Conservation (phyloP, 2,888 invertebrate genomes). For the Acronicta leporina region DNA sequence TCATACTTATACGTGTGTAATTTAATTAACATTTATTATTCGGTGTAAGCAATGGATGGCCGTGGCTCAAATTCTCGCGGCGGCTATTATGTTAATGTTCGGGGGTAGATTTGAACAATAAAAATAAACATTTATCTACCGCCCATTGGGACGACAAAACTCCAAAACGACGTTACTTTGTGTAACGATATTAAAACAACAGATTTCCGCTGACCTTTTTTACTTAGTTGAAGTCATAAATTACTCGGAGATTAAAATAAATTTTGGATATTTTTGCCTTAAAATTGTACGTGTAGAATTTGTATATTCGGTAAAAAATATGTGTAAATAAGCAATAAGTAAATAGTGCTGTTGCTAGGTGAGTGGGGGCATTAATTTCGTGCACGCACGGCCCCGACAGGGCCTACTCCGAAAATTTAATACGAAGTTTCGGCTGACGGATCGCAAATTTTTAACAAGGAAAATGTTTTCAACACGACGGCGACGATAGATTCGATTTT, state of each 20-base stretch:
- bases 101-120: constrained; percentile 80
- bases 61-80: constrained; percentile 76
- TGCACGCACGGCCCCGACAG: constrained; percentile 28
- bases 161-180: constrained; percentile 77
- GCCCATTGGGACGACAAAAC: constrained; percentile 70
- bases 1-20: neutral
- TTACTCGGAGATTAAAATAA: constrained; percentile 35
- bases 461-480: too few species aligned
- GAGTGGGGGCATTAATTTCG: constrained; percentile 35
- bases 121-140: constrained; percentile 81
- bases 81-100: constrained; percentile 81
- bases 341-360: constrained; percentile 2
- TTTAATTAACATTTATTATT: constrained; percentile 22
- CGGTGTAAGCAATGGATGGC: constrained; percentile 64
- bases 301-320: constrained; percentile 13
- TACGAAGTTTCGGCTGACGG: too few species aligned
- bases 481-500: too few species aligned
- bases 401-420: too few species aligned
- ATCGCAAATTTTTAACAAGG: too few species aligned
- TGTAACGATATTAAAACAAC: constrained; percentile 73
- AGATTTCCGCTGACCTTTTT: constrained; percentile 64
- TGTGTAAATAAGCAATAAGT: constrained; percentile 19
- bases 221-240: constrained; percentile 59
- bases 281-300: too few species aligned
- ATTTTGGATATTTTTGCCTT: constrained; percentile 18